Conservation (phyloP, 2,888 invertebrate genomes). For the Acanthococcus lagerstroemiae region DNA sequence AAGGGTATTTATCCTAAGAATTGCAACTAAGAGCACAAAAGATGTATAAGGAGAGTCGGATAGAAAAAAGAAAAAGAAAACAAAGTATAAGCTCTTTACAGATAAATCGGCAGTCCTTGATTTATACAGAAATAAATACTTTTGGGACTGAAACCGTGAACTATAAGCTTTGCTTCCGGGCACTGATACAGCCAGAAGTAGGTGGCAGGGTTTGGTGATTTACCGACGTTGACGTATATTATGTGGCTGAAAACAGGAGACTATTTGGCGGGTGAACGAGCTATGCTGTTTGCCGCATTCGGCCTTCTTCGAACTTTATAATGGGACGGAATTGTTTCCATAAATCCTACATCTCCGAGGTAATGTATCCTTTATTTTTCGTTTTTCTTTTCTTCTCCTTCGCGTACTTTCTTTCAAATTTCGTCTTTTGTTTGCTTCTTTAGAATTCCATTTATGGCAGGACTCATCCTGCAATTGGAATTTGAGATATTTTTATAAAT, state of each 20-base stretch:
- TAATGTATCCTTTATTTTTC: conserved; percentile 11
- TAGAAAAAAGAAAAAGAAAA: conserved; percentile 3
- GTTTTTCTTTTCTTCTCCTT: conserved; percentile 6
- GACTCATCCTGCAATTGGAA: too few relatives aligned
- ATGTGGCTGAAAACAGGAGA: conserved; percentile 18
- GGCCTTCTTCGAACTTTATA: conserved; percentile 22
- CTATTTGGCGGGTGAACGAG: conserved; percentile 19
- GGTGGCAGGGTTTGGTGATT: conserved; percentile 14
- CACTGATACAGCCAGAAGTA: neutral
- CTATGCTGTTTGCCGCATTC: conserved; percentile 19
- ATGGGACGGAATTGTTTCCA: conserved; percentile 19
- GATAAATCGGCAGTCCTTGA: conserved; percentile 24
- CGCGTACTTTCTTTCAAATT: neutral
- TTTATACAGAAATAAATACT: conserved; percentile 30
- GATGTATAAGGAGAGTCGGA: neutral
- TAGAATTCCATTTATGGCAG: too few relatives aligned
- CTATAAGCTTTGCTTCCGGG: conserved; percentile 25
- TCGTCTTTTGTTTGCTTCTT: too few relatives aligned
- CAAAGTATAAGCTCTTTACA: conserved; percentile 1
- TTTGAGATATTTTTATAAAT: too few relatives aligned
- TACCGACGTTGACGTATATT: conserved; percentile 21
- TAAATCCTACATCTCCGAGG: conserved; percentile 18
- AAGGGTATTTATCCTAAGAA: too few relatives aligned
- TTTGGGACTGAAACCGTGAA: conserved; percentile 24
- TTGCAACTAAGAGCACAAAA: too few relatives aligned